Evolutionary conservation across 1,140 invertebrate genomes (phyloP).

Genomic region (Aphelenchoides besseyi): DNA sequence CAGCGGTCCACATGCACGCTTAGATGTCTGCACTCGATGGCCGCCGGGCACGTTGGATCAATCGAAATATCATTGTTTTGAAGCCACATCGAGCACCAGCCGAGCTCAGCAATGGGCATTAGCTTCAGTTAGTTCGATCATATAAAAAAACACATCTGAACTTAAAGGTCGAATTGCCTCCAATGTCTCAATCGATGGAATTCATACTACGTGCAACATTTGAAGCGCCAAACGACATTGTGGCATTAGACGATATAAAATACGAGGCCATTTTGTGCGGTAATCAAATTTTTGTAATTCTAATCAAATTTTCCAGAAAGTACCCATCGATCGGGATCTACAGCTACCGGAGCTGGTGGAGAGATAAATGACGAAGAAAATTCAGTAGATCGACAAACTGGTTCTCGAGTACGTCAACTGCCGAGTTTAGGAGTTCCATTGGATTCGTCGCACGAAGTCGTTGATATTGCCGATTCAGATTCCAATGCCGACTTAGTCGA

Average conservation of each 20-base stretch:
- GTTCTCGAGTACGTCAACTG: background rate
- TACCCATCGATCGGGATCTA: conserved; percentile 13
- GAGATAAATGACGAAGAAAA: conserved; percentile 7
- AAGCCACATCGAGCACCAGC: background rate
- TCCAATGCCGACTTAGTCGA: background rate
- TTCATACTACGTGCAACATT: conserved; percentile 26
- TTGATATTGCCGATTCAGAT: background rate
- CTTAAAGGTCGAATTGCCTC: conserved; percentile 13
- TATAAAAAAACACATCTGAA: too few species aligned
- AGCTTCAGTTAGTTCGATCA: too few species aligned
- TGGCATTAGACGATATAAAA: conserved; percentile 30
- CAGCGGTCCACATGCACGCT: background rate
- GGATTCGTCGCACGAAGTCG: conserved; percentile 5
- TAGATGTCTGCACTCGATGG: conserved; percentile 23
- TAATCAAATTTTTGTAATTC: background rate
- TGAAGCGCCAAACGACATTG: conserved; percentile 26
- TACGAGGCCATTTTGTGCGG: conserved; percentile 34
- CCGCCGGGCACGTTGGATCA: conserved; percentile 21
- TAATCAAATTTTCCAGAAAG: conserved; percentile 17
- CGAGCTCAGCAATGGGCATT: conserved; percentile 32
- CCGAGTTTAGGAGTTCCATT: background rate
- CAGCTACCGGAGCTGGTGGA: background rate
- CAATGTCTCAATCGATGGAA: conserved; percentile 35
- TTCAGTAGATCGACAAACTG: background rate
- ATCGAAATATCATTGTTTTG: conserved; percentile 15